phyloP scores from a whole-genome alignment of 2,797 vertebrate genomes.

The Tachyglossus aculeatus region DNA sequence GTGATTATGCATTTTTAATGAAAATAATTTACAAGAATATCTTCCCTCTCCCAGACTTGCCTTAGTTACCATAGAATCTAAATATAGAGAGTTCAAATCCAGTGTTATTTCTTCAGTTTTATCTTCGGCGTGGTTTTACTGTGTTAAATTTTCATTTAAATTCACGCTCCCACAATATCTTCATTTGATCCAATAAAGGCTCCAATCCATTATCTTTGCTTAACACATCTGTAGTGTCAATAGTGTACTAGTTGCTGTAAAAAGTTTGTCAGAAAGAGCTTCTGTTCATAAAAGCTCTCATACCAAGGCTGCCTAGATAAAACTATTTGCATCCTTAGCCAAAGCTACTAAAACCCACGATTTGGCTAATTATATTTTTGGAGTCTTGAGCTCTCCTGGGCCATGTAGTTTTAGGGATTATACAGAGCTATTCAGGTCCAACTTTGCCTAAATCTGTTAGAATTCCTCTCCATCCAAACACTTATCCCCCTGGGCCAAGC shows the following conservation, averaged over 20 bases:
- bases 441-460: not conserved
- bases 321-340: no score
- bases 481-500: no score
- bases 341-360: no score
- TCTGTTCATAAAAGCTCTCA: not conserved
- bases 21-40: constrained; percentile 39
- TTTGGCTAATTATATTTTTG: no score
- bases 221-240: not conserved
- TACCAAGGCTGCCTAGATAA: no score
- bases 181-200: not conserved
- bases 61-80: constrained; percentile 3
- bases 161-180: not conserved
- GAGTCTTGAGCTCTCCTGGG: no score
- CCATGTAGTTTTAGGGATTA: no score
- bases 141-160: no score
- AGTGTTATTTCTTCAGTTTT: constrained; percentile 1
- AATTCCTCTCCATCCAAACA: no score
- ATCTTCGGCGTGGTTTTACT: not conserved
- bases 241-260: not conserved
- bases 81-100: constrained; percentile 8
- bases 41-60: constrained; percentile 9
- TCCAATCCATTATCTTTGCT: not conserved
- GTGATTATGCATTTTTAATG: constrained; percentile 14
- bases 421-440: not conserved
- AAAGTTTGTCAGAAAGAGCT: not conserved